Base-by-base conservation (phyloP, 2,888 invertebrate species). In the Oithona nana region DNA sequence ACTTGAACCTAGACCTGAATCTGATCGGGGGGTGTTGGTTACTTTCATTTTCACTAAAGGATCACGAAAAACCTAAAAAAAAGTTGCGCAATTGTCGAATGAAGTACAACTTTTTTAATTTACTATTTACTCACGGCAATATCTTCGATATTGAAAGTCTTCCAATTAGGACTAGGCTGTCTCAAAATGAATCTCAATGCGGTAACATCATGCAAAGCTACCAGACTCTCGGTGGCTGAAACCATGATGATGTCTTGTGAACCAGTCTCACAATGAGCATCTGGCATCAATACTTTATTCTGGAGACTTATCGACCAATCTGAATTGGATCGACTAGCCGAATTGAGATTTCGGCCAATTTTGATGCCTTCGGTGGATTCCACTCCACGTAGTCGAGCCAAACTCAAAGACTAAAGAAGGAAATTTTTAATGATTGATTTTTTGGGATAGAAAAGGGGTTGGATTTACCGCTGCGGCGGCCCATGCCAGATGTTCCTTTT, bases 401-500 rank as follows among this genome's bases (percentile, higher is more conserved):
- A 26, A 26, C 54, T 54, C 24, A 54, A 26, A 54, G 24, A 24
- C 54, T 54, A 26, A 24, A 54, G 3, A 26, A 24, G 54, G n/a
- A n/a, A n/a, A n/a, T n/a, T n/a, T n/a, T n/a, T n/a, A n/a, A n/a
- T n/a, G n/a, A n/a, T n/a, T n/a, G n/a, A n/a, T n/a, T n/a, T n/a
- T n/a, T n/a, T n/a, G n/a, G n/a, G n/a, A n/a, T n/a, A n/a, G n/a
- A n/a, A n/a, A n/a, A n/a, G n/a, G n/a, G n/a, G n/a, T n/a, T n/a
- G n/a, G 22, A 26, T 50, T 26, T 59, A 59, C 59, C 20, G 59
- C 59, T 22, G 59, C 59, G 26, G 59, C n/a, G 4, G 59, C 59
- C 59, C 59, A 59, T 50, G 59, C 59, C 48, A 59, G 28, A 59
- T 59, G 59, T 59, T 59, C 59, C 50, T 50, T 2, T n/a, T 59